phyloP scores from a whole-genome alignment of 2,888 invertebrate genomes.

The Yponomeuta sedellus region DNA sequence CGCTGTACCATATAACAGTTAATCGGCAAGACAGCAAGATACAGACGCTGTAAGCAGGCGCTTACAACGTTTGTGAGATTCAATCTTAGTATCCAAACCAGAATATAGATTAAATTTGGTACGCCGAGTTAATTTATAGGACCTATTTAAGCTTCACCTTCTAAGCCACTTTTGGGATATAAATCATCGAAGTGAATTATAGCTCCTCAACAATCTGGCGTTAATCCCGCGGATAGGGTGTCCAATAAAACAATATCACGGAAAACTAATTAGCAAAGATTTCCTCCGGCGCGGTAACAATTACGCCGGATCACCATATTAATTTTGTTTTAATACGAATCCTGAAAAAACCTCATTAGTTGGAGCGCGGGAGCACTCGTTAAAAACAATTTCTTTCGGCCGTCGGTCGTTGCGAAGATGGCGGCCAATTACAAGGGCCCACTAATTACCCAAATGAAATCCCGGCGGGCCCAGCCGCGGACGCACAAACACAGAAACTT shows the following conservation, averaged over 20 bases:
- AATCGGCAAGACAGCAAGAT: too few relatives aligned
- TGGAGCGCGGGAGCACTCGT: constrained; percentile 38
- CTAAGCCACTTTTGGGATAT: background rate
- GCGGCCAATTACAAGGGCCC: constrained; percentile 45
- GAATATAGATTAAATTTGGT: background rate
- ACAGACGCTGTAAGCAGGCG: too few relatives aligned
- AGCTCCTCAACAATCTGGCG: background rate
- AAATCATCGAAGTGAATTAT: background rate
- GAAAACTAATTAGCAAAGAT: constrained; percentile 21
- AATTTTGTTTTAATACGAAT: constrained; percentile 21
- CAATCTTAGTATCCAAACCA: background rate
- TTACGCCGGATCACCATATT: constrained; percentile 20
- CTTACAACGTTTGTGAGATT: background rate
- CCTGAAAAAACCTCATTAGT: constrained; percentile 23
- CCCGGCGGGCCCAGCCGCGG: constrained; percentile 16
- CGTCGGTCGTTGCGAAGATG: constrained; percentile 47
- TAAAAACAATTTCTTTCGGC: constrained; percentile 49
- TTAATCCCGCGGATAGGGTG: background rate
- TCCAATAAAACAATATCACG: constrained; percentile 22
- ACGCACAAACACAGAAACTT: background rate
- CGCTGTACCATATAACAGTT: too few relatives aligned
- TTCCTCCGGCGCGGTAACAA: constrained; percentile 9
- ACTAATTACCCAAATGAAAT: constrained; percentile 50
- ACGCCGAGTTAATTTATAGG: background rate
- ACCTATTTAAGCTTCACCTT: background rate